Evolutionary conservation across 2,888 invertebrate species (phyloP).

Genomic region (Amaurobius ferox): DNA sequence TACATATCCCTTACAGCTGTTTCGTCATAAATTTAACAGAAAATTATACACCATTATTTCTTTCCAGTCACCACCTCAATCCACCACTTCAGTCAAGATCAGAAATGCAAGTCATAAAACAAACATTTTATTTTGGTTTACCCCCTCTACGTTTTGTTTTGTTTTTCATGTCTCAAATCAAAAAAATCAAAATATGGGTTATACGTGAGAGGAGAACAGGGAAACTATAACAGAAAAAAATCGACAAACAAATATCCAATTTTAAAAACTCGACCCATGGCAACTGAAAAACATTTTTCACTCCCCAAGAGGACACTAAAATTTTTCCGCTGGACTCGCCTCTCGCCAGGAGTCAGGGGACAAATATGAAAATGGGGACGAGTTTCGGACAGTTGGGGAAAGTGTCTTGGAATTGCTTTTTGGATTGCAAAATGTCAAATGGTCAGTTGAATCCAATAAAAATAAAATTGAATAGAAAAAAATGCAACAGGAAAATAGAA

Average conservation of each 20-base stretch:
- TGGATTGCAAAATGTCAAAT: background rate
- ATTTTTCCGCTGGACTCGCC: conserved; percentile 33
- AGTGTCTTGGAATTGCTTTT: background rate
- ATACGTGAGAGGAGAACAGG: background rate
- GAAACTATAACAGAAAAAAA: background rate
- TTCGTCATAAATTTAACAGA: no score
- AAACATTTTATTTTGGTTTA: no score
- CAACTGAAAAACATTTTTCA: conserved; percentile 46
- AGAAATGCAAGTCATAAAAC: no score
- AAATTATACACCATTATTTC: no score
- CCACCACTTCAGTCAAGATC: no score
- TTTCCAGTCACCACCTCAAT: no score
- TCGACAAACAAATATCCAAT: conserved; percentile 46
- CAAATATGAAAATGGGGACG: no score
- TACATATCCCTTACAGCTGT: no score
- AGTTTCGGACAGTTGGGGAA: background rate
- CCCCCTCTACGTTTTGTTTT: no score
- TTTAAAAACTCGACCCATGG: conserved; percentile 63
- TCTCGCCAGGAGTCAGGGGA: conserved; percentile 7
- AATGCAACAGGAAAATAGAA: no score
- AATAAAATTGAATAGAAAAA: no score
- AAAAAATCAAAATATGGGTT: background rate
- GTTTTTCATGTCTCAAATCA: no score
- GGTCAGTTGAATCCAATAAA: conserved; percentile 16
- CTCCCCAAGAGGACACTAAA: conserved; percentile 41